phyloP scores from a whole-genome alignment of 2,113 vertebrate species.

The Melozone crissalis region DNA sequence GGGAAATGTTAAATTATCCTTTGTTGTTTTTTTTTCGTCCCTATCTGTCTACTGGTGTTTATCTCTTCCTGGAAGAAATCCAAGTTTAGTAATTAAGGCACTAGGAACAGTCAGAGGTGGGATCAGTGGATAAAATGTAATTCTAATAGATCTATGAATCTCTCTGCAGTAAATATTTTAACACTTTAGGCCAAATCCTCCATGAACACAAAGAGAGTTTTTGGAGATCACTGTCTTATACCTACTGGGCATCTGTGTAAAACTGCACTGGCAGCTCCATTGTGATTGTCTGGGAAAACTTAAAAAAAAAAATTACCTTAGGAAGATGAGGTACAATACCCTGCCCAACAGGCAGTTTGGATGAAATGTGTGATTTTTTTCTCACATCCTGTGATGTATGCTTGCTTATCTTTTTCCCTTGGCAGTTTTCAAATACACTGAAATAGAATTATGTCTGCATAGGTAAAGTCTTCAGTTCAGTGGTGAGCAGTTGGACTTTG shows the following conservation, averaged over 20 bases:
- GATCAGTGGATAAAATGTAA: constrained; percentile 51
- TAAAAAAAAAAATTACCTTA: background rate
- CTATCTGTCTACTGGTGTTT: constrained; percentile 49
- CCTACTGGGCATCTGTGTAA: background rate
- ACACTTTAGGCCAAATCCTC: constrained; percentile 27
- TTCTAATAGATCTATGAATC: constrained; percentile 30
- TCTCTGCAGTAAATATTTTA: constrained; percentile 54
- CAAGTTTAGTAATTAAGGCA: constrained; percentile 46
- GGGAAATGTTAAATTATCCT: constrained; percentile 29
- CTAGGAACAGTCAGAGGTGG: constrained; percentile 40
- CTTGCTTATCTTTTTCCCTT: background rate
- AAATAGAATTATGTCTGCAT: background rate
- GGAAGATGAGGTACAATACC: background rate
- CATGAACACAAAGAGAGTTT: background rate
- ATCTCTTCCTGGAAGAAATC: constrained; percentile 41
- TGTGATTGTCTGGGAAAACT: background rate
- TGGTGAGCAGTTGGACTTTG: background rate
- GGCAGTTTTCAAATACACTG: background rate
- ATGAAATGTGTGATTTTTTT: background rate
- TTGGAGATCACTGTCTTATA: background rate
- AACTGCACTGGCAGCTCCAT: background rate
- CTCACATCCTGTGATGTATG: background rate
- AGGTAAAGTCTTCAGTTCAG: background rate
- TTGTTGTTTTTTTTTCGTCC: background rate
- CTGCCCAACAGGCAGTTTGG: background rate